phyloP scores from a whole-genome alignment of 2,888 invertebrate species.

The Drosophila picticornis region DNA sequence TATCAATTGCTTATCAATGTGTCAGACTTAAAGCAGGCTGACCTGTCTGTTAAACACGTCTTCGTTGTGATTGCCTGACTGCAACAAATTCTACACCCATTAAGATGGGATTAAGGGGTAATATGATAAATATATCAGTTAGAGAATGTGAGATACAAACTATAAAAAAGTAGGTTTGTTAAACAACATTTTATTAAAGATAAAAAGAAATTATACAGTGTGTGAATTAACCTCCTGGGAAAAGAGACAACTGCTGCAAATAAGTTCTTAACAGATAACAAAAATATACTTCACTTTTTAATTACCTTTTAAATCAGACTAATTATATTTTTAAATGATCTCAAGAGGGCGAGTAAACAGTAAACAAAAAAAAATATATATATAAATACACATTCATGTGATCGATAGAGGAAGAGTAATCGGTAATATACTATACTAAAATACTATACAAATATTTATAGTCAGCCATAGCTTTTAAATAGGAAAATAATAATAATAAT shows the following conservation, averaged over 20 bases:
- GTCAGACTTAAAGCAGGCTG: neutral
- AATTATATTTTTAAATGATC: neutral
- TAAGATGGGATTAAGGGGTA: neutral
- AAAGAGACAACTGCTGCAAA: neutral
- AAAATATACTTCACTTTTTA: neutral
- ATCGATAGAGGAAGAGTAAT: neutral
- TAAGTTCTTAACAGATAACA: neutral
- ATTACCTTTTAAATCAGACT: neutral
- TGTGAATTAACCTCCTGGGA: neutral
- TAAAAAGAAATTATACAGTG: neutral
- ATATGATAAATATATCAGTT: neutral
- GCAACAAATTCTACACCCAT: neutral
- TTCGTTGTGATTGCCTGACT: neutral
- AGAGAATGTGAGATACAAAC: neutral
- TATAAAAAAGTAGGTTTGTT: neutral
- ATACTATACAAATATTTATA: neutral
- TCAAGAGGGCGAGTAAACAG: neutral
- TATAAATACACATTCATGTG: neutral
- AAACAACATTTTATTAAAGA: neutral
- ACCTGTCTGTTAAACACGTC: slow-evolving; percentile 11
- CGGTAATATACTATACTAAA: neutral
- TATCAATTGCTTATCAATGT: slow-evolving; percentile 57
- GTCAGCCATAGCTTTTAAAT: neutral
- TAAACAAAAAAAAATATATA: neutral
- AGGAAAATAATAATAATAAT: too few relatives aligned